Evolutionary conservation across 2,797 vertebrate species (phyloP).

Genomic region (Neoniphon sammara): DNA sequence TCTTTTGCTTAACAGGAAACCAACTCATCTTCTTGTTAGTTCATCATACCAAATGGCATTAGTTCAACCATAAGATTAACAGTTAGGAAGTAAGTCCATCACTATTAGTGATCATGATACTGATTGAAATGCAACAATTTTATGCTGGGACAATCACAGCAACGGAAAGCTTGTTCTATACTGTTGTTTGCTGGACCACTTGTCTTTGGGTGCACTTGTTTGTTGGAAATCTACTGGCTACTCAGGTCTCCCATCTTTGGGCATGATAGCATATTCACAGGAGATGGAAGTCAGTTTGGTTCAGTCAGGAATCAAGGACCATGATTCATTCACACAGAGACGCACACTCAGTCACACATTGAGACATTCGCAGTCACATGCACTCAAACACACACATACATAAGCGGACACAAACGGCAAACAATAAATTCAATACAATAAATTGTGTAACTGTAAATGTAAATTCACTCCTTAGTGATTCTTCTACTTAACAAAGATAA

Average conservation of each 20-base stretch:
- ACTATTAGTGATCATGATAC: neutral
- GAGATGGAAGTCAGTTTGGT: conserved; percentile 62
- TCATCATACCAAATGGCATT: conserved; percentile 28
- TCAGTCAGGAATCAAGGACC: conserved; percentile 69
- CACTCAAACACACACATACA: conserved; percentile 22
- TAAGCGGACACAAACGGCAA: conserved; percentile 39
- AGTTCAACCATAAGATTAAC: conserved; percentile 34
- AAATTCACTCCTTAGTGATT: conserved; percentile 71
- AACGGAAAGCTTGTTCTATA: neutral
- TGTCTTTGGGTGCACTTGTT: conserved; percentile 16
- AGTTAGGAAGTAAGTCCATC: conserved; percentile 17
- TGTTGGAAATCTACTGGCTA: conserved; percentile 34
- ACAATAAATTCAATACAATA: conserved; percentile 42
- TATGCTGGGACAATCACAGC: conserved; percentile 7
- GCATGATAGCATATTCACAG: conserved; percentile 52
- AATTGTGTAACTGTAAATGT: conserved; percentile 62
- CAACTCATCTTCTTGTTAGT: conserved; percentile 30
- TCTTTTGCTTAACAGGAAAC: conserved; percentile 22
- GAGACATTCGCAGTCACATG: conserved; percentile 13
- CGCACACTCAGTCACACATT: conserved; percentile 19
- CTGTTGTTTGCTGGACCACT: conserved; percentile 15
- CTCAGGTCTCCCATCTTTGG: conserved; percentile 58
- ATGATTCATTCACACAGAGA: conserved; percentile 18
- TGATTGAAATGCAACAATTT: conserved; percentile 8
- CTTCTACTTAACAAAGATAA: conserved; percentile 69